These are phyloP conservation scores for Menidia beryllina DNA, from an alignment of 2,113 vertebrate species.

Conservation along the genomic window DNA sequence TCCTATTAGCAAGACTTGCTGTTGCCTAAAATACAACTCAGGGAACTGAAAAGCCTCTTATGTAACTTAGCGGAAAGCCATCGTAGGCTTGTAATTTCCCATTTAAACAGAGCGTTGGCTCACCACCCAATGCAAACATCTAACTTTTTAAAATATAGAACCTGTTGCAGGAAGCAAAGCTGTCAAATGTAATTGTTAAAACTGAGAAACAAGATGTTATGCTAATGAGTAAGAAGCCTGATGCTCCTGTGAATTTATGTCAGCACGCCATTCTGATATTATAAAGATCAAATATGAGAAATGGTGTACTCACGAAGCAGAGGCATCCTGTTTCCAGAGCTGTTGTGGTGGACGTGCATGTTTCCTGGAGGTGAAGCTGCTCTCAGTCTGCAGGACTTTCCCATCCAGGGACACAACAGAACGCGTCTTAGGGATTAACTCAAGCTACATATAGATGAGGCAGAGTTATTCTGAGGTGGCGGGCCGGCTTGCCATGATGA, in stretches of 20 bases:
- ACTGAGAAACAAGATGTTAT: not conserved
- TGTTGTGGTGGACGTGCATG: constrained; percentile 39
- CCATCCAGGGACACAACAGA: constrained; percentile 41
- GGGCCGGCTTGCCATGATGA: constrained; percentile 24
- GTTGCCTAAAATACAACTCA: constrained; percentile 21
- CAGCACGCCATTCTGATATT: not conserved
- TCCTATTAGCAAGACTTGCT: constrained; percentile 12
- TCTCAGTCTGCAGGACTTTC: constrained; percentile 64
- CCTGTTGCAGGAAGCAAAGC: not conserved
- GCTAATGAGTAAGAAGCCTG: not conserved
- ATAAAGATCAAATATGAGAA: not conserved
- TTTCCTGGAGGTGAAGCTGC: constrained; percentile 35
- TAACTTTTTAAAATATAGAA: not conserved
- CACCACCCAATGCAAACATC: not conserved
- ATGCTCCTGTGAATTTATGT: not conserved
- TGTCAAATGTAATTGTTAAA: not conserved
- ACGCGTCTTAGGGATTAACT: constrained; percentile 77
- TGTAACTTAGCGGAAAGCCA: constrained; percentile 49
- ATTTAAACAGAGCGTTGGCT: not conserved
- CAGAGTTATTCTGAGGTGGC: constrained; percentile 64
- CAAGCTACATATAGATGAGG: constrained; percentile 71
- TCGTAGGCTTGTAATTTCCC: not conserved
- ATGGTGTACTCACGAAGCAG: constrained; percentile 66
- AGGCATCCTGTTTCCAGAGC: constrained; percentile 19
- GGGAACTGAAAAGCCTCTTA: constrained; percentile 65